These are phyloP conservation scores for Acestrorhynchus altus DNA, from an alignment of 2,797 vertebrate genomes.

Conservation along the genomic window DNA sequence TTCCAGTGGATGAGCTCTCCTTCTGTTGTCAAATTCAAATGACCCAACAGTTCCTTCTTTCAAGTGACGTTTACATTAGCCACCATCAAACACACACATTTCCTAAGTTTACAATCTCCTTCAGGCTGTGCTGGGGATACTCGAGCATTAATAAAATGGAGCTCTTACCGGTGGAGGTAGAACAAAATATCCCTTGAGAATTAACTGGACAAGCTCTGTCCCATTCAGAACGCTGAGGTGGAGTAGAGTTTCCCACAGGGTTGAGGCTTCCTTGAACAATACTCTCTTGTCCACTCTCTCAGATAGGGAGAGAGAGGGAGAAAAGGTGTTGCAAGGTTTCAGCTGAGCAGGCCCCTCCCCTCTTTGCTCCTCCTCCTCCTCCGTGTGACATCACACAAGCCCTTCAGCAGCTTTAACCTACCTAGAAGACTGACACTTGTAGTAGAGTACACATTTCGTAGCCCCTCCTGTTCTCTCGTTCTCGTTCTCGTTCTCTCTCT, in stretches of 20 bases:
- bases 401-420: constrained; percentile 41
- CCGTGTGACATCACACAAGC: constrained; percentile 80
- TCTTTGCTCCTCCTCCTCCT: constrained; percentile 65
- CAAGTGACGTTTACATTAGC: neutral
- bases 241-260: constrained; percentile 76
- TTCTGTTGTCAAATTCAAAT: neutral
- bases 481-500: neutral
- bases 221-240: constrained; percentile 55
- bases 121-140: too few relatives aligned
- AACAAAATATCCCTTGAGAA: constrained; percentile 58
- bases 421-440: constrained; percentile 44
- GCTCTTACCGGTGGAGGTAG: constrained; percentile 67
- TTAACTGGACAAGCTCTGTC: constrained; percentile 46
- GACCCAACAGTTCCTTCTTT: neutral
- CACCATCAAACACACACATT: neutral
- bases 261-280: constrained; percentile 78
- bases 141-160: constrained; percentile 15
- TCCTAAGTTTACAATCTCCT: neutral
- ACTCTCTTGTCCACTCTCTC: constrained; percentile 76
- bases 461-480: too few relatives aligned
- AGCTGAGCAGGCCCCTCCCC: constrained; percentile 70
- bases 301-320: constrained; percentile 57
- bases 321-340: constrained; percentile 86
- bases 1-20: neutral
- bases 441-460: constrained; percentile 19